Evolutionary conservation across 1,140 invertebrate species (phyloP).

Genomic region (Pseudoatta argentina): DNA sequence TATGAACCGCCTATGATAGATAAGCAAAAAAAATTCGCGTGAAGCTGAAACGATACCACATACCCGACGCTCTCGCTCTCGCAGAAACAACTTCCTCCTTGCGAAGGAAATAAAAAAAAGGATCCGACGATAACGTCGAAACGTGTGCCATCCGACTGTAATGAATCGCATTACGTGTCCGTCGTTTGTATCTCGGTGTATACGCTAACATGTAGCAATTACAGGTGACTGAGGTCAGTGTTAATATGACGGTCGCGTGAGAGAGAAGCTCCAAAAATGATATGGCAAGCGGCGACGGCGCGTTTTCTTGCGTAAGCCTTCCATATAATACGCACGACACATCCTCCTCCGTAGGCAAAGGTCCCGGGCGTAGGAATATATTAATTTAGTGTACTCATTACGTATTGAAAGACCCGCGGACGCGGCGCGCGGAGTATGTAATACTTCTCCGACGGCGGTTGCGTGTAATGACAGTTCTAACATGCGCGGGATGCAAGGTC

Average conservation of each 20-base stretch:
- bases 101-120: conserved; percentile 48
- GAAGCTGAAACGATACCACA: neutral
- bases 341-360: conserved; percentile 69
- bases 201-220: conserved; percentile 82
- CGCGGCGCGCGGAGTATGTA: conserved; percentile 59
- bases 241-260: conserved; percentile 85
- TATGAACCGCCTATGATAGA: conserved; percentile 41
- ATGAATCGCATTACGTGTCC: conserved; percentile 78
- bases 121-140: conserved; percentile 64
- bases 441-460: conserved; percentile 68
- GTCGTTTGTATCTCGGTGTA: conserved; percentile 70
- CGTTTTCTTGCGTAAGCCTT: conserved; percentile 81
- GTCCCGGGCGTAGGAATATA: conserved; percentile 73
- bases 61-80: neutral
- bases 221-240: conserved; percentile 86
- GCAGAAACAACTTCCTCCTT: conserved; percentile 17
- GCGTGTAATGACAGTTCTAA: conserved; percentile 75
- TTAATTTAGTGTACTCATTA: conserved; percentile 82
- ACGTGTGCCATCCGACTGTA: conserved; percentile 66
- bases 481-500: conserved; percentile 73
- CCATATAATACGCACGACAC: conserved; percentile 78
- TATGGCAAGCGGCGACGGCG: conserved; percentile 77
- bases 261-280: conserved; percentile 85
- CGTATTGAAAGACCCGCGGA: conserved; percentile 72
- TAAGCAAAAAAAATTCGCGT: conserved; percentile 17